These are phyloP conservation scores for Mimachlamys varia DNA, from an alignment of 2,888 invertebrate species.

Conservation along the genomic window DNA sequence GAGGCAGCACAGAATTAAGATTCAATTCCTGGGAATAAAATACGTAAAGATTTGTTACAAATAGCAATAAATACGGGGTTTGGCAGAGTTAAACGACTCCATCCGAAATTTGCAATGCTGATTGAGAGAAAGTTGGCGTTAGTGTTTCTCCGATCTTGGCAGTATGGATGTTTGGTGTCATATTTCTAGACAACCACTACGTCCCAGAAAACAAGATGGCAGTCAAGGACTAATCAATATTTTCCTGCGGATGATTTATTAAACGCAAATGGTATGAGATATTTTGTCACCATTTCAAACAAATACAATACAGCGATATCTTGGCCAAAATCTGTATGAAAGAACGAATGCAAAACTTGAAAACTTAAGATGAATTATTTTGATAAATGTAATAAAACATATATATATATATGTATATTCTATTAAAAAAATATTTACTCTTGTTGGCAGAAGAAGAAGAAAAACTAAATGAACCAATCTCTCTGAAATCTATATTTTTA, in stretches of 20 bases:
- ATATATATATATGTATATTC: too few species aligned
- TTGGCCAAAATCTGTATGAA: neutral
- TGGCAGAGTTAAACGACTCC: conserved; percentile 21
- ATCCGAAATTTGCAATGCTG: neutral
- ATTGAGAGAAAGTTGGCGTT: conserved; percentile 9
- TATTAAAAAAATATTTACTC: too few species aligned
- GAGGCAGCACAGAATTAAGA: neutral
- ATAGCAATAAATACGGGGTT: neutral
- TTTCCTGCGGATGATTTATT: neutral
- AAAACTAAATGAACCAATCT: too few species aligned
- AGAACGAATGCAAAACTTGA: neutral
- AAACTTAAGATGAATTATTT: neutral
- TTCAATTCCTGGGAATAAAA: conserved; percentile 23
- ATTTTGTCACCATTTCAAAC: neutral
- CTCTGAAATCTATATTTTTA: too few species aligned
- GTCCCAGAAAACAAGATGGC: neutral
- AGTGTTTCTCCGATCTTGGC: neutral
- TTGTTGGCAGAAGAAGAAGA: too few species aligned
- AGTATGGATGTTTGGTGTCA: neutral
- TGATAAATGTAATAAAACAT: neutral
- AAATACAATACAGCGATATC: neutral
- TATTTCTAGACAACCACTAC: conserved; percentile 5
- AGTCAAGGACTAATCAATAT: neutral
- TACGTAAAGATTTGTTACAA: conserved; percentile 13
- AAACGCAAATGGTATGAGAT: neutral